phyloP scores from a whole-genome alignment of 2,888 invertebrate species.

The Noctua janthina region DNA sequence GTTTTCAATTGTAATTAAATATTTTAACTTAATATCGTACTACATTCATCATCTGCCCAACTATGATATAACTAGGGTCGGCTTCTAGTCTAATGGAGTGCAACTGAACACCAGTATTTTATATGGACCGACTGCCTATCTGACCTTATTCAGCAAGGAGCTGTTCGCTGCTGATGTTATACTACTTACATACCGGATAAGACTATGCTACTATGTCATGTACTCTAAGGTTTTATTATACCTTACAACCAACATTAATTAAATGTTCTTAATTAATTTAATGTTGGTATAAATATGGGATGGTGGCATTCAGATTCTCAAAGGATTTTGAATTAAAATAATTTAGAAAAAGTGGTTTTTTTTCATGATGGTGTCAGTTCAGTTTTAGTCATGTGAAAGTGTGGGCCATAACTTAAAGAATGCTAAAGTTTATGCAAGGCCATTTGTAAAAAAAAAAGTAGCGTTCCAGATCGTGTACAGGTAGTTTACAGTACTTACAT shows the following conservation, averaged over 20 bases:
- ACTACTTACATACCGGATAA: background rate
- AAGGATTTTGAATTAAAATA: background rate
- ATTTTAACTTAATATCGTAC: background rate
- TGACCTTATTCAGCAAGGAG: background rate
- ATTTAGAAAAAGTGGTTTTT: background rate
- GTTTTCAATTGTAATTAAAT: background rate
- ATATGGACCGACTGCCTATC: background rate
- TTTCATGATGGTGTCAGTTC: background rate
- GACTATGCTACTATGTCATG: background rate
- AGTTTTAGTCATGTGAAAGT: background rate
- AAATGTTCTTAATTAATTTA: too few species aligned
- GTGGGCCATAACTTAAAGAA: background rate
- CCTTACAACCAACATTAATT: background rate
- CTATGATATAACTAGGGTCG: too few species aligned
- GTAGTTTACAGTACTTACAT: conserved; percentile 85
- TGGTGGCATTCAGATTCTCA: background rate
- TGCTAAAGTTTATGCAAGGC: background rate
- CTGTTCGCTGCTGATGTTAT: background rate
- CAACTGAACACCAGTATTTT: background rate
- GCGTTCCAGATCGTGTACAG: background rate
- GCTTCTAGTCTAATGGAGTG: background rate
- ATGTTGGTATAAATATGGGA: background rate
- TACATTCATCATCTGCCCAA: background rate
- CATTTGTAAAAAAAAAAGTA: background rate
- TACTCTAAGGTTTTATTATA: background rate